Evolutionary conservation across 2,797 vertebrate species (phyloP), one percentile per base, ranked within the genome.

Genomic region (Mastacembelus armatus): DNA sequence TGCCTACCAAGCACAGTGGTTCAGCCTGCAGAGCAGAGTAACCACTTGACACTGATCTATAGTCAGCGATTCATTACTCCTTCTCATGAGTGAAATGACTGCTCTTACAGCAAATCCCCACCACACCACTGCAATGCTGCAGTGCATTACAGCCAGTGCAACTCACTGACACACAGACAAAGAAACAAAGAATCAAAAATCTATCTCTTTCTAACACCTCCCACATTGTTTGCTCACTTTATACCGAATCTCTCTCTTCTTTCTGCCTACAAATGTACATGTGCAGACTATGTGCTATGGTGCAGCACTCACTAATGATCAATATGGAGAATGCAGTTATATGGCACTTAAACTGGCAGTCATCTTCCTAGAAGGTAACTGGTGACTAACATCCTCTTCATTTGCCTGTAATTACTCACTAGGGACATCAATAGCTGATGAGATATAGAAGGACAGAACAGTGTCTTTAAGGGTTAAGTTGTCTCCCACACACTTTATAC

Each of bases 61-160:
- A 81, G 85, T 88, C 74, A 77, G 78, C 66, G 59, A 89, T 88
- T 89, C 87, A 88, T 88, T 88, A 84, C 77, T 84, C 67, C 57
- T 52, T 29, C 63, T 88, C 86, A 90, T 88, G 85, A 88, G 78
- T 75, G 77, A 82, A 83, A 82, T 48, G 66, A 67, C 64, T 71
- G 75, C 56, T 74, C 78, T 71, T 66, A 72, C 36, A 67, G 80
- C 69, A 59, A 22, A 71, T 66, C 65, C 43, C 32, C 68, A 43
- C 57, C 57, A 30, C 63, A 58, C 43, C 58, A 55, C 84, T 76
- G 85, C 83, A 88, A 9, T 33, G 61, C 83, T 83, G 84, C 85
- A 88, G 73, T 72, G 86, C 80, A 86, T 77, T 62, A 66, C 35
- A 63, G 61, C 62, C 66, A 74, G 29, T 7, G 36, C 49, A 64